Conservation (phyloP, 2,888 invertebrate species). For the Oscheius sp. region DNA sequence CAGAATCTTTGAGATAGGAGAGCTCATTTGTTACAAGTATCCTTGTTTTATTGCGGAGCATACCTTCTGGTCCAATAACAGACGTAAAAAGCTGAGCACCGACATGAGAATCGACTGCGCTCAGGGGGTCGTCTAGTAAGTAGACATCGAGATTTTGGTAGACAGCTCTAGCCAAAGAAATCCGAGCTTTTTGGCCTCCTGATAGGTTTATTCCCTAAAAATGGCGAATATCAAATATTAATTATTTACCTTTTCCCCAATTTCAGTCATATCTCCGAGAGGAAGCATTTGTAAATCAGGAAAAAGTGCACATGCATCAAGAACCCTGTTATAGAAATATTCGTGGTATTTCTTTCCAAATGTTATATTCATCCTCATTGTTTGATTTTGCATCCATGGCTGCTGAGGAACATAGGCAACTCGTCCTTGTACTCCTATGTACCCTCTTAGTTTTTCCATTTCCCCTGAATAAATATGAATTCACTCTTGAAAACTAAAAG, state of each 20-base stretch:
- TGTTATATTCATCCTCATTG: constrained; percentile 88
- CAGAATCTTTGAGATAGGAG: constrained; percentile 88
- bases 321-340: constrained; percentile 66
- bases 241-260: constrained; percentile 63
- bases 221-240: not conserved
- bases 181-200: constrained; percentile 76
- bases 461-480: constrained; percentile 73
- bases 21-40: constrained; percentile 94
- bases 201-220: constrained; percentile 67
- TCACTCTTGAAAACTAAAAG: not conserved
- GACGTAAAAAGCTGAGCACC: constrained; percentile 78
- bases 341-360: constrained; percentile 75
- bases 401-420: constrained; percentile 90
- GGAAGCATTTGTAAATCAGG: constrained; percentile 62
- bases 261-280: constrained; percentile 65
- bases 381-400: constrained; percentile 98
- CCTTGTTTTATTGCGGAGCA: constrained; percentile 77
- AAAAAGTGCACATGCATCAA: constrained; percentile 64
- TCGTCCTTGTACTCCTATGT: constrained; percentile 71
- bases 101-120: constrained; percentile 95
- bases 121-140: constrained; percentile 90
- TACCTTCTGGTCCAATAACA: constrained; percentile 68
- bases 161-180: constrained; percentile 88
- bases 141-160: constrained; percentile 89
- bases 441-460: constrained; percentile 72